Conservation (phyloP, 2,888 invertebrate species). For the Athalia cordata region DNA sequence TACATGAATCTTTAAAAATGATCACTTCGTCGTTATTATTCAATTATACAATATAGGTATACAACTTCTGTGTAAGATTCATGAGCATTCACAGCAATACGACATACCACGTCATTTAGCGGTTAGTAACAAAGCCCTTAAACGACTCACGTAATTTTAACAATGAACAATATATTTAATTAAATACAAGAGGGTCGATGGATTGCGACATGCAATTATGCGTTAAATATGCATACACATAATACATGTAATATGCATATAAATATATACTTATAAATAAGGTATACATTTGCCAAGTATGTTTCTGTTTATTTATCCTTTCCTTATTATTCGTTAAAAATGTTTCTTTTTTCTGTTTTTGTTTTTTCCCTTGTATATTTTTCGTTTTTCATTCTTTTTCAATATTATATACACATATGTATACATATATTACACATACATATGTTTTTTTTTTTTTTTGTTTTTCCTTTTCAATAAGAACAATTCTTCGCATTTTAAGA, state of each 20-base stretch:
- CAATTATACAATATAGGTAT: neutral
- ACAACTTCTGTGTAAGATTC: neutral
- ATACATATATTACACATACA: neutral
- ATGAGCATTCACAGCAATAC: neutral
- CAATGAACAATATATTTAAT: conserved; percentile 24
- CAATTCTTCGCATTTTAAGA: conserved; percentile 23
- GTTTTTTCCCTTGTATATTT: too few relatives aligned
- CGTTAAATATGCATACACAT: neutral
- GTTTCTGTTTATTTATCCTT: neutral
- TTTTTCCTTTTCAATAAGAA: neutral
- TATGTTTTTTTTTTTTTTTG: conserved; percentile 8
- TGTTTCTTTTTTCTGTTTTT: too few relatives aligned
- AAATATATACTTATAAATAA: conserved; percentile 17
- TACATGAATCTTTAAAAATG: neutral
- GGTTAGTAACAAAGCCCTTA: conserved; percentile 20
- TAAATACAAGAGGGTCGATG: conserved; percentile 36
- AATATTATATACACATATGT: neutral
- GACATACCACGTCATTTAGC: neutral
- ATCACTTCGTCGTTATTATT: neutral
- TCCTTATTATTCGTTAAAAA: too few relatives aligned
- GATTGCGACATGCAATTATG: conserved; percentile 38
- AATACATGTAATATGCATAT: conserved; percentile 9
- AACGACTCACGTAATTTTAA: conserved; percentile 26
- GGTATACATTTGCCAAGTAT: conserved; percentile 33
- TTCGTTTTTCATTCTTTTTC: too few relatives aligned